Percentiles rank a stretch among this genome's conserved stretches.
phyloP scores from a whole-genome alignment of 1,140 invertebrate genomes.

The Mizuhopecten yessoensis region DNA sequence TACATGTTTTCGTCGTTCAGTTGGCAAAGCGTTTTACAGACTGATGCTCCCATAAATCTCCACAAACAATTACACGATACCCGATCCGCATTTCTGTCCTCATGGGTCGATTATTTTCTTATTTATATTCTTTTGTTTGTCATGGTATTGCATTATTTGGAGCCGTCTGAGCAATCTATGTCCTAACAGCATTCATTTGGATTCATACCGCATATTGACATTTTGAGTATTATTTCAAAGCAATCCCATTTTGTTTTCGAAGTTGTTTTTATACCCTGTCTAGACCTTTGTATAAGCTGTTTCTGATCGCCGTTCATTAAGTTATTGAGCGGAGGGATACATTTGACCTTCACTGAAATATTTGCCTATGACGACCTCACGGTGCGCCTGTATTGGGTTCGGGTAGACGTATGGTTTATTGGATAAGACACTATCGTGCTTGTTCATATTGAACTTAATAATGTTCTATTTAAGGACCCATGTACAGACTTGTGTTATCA shows the following conservation, averaged over 20 bases:
- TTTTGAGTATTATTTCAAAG: background rate
- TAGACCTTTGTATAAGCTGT: background rate
- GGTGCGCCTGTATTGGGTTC: too few species aligned
- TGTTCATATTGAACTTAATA: too few species aligned
- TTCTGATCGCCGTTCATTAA: slow-evolving; percentile 1
- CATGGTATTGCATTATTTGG: background rate
- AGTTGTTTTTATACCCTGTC: background rate
- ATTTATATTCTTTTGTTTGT: background rate
- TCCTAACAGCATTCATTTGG: background rate
- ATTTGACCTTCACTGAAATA: background rate
- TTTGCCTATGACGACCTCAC: too few species aligned
- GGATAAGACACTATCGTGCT: too few species aligned
- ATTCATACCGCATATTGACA: background rate
- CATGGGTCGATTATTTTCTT: background rate
- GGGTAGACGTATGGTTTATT: too few species aligned
- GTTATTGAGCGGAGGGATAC: background rate
- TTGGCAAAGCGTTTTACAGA: background rate
- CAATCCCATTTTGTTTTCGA: background rate
- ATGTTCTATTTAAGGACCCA: too few species aligned
- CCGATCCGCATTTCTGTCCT: background rate
- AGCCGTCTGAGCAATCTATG: background rate
- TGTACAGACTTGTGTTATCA: too few species aligned
- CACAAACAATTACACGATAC: background rate
- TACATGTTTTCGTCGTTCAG: background rate
- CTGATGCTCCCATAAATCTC: background rate